phyloP scores from a whole-genome alignment of 2,888 invertebrate species.

The Drosophila demipolita region DNA sequence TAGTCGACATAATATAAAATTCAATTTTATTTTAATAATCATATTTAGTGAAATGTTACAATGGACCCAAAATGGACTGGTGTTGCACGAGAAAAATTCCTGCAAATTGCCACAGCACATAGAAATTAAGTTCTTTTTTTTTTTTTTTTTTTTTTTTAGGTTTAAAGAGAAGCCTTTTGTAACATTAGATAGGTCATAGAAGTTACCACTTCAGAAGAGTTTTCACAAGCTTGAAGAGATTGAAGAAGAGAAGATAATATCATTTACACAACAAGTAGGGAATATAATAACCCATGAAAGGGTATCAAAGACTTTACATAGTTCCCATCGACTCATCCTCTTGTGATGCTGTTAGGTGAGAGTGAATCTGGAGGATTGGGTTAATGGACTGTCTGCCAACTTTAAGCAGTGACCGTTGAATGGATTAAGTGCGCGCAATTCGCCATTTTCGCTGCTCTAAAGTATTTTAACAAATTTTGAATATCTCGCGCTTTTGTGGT shows the following conservation, averaged over 20 bases:
- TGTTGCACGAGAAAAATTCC: background rate
- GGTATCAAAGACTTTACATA: background rate
- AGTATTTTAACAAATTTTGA: constrained; percentile 31
- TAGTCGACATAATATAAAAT: background rate
- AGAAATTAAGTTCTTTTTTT: no score
- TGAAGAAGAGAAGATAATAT: background rate
- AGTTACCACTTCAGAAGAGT: background rate
- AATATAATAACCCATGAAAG: background rate
- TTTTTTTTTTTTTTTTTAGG: no score
- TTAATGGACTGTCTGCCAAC: constrained; percentile 38
- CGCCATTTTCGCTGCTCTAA: constrained; percentile 50
- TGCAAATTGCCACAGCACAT: background rate
- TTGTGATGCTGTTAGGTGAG: background rate
- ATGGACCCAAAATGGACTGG: background rate
- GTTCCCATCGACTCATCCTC: background rate
- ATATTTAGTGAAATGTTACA: background rate
- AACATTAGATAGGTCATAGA: background rate
- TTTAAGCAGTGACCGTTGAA: constrained; percentile 37
- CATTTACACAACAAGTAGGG: background rate
- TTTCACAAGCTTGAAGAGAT: background rate
- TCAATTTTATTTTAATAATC: background rate
- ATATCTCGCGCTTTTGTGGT: constrained; percentile 44
- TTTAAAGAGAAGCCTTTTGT: no score
- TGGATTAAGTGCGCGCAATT: constrained; percentile 63
- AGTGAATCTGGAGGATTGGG: background rate